phyloP scores from a whole-genome alignment of 2,888 invertebrate species.

The Caenorhabditis sulstoni region DNA sequence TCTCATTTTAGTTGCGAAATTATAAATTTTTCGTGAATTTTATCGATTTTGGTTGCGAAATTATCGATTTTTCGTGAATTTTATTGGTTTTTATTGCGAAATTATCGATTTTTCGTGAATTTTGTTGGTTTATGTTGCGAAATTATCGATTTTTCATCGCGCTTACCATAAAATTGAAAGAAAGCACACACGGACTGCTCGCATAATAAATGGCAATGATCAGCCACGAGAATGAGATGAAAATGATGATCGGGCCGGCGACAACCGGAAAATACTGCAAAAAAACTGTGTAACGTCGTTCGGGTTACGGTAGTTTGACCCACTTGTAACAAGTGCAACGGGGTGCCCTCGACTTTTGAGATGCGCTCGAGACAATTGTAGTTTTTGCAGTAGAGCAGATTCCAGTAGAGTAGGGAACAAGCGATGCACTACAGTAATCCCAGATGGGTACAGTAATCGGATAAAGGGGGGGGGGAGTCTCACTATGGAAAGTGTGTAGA shows the following conservation, averaged over 20 bases:
- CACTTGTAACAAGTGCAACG: conserved; percentile 38
- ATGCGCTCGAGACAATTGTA: conserved; percentile 31
- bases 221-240: conserved; percentile 72
- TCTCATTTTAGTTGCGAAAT: background rate
- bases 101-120: background rate
- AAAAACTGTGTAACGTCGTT: no score
- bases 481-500: conserved; percentile 68
- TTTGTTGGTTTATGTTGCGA: background rate
- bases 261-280: conserved; percentile 70
- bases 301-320: background rate
- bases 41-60: background rate
- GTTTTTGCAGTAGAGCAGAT: conserved; percentile 69
- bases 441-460: background rate
- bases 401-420: conserved; percentile 67
- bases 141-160: no score
- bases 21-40: background rate
- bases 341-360: conserved; percentile 1
- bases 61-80: background rate
- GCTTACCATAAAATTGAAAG: conserved; percentile 74
- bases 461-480: conserved; percentile 13
- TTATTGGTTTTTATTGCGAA: background rate
- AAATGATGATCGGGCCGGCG: conserved; percentile 68
- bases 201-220: conserved; percentile 67
- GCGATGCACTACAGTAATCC: conserved; percentile 62
- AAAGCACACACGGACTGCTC: conserved; percentile 64